A percentile compares a stretch with the other conserved stretches of the same genome.
These are phyloP conservation scores for Danionella dracula DNA, from an alignment of 2,797 vertebrate species.

Conservation along the genomic window DNA sequence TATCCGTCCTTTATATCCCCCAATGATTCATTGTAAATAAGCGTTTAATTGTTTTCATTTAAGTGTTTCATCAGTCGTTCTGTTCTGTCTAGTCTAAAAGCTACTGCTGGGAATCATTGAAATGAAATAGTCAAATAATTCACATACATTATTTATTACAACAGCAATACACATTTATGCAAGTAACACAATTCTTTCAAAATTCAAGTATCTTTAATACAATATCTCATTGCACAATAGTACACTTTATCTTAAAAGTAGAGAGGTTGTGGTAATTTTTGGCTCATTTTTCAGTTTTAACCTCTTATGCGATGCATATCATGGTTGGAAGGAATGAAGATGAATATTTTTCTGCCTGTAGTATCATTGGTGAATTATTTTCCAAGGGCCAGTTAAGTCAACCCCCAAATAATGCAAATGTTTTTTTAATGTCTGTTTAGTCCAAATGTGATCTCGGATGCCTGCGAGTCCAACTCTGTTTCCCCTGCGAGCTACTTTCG, in stretches of 20 bases:
- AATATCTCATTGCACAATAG: no score
- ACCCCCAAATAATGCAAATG: conserved; percentile 23
- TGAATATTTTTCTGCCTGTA: conserved; percentile 16
- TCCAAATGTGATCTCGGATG: conserved; percentile 12
- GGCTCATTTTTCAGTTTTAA: background rate
- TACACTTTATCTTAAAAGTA: no score
- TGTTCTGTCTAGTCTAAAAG: background rate
- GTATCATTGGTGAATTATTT: conserved; percentile 13
- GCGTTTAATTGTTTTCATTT: background rate
- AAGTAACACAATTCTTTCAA: no score
- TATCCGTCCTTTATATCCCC: background rate
- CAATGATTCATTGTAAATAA: background rate
- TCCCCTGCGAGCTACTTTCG: conserved; percentile 13
- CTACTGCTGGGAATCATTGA: background rate
- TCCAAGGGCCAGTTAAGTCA: conserved; percentile 6
- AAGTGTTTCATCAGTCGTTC: background rate
- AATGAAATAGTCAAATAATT: background rate
- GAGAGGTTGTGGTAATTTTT: background rate
- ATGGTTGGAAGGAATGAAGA: background rate
- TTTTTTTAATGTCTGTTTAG: conserved; percentile 32
- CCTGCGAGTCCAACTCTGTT: conserved; percentile 14
- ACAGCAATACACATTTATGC: no score
- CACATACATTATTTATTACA: no score
- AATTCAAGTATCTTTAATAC: no score
- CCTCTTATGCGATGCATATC: conserved; percentile 2